Conservation (phyloP, 2,797 vertebrate species). For the Lithobates pipiens region DNA sequence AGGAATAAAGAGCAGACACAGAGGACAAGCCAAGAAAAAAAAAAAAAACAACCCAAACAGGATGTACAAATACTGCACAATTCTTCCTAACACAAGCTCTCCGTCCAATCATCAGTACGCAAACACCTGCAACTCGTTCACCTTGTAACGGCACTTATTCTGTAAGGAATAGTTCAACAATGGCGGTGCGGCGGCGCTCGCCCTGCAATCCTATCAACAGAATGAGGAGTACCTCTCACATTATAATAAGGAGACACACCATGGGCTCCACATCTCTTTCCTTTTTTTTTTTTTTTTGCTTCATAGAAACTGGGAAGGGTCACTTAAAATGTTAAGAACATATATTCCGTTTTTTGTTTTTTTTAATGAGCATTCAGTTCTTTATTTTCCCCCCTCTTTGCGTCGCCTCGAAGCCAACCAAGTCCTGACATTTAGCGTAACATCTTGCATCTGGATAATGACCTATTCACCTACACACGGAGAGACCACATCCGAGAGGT, state of each 20-base stretch:
- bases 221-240: slow-evolving; percentile 44
- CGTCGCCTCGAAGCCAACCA: slow-evolving; percentile 12
- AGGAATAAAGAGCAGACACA: background rate
- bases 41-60: background rate
- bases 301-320: slow-evolving; percentile 33
- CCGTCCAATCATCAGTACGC: slow-evolving; percentile 46
- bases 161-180: slow-evolving; percentile 21
- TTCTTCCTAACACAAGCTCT: slow-evolving; percentile 26
- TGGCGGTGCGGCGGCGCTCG: background rate
- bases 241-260: slow-evolving; percentile 23
- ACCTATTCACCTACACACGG: slow-evolving; percentile 61
- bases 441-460: slow-evolving; percentile 25
- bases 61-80: slow-evolving; percentile 57
- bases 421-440: slow-evolving; percentile 27
- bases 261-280: slow-evolving; percentile 15
- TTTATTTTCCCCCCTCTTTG: background rate
- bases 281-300: slow-evolving; percentile 15
- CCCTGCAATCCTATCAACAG: slow-evolving; percentile 20
- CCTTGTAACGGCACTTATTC: slow-evolving; percentile 20
- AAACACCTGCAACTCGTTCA: background rate
- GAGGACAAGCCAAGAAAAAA: slow-evolving; percentile 6
- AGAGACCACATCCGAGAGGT: slow-evolving; percentile 84
- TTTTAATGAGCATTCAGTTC: slow-evolving; percentile 20
- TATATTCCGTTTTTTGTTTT: background rate
- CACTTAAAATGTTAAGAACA: slow-evolving; percentile 17